Percentiles rank a stretch among this genome's conserved stretches.
phyloP scores from a whole-genome alignment of 2,888 invertebrate genomes.

The Alloplasta piceator region DNA sequence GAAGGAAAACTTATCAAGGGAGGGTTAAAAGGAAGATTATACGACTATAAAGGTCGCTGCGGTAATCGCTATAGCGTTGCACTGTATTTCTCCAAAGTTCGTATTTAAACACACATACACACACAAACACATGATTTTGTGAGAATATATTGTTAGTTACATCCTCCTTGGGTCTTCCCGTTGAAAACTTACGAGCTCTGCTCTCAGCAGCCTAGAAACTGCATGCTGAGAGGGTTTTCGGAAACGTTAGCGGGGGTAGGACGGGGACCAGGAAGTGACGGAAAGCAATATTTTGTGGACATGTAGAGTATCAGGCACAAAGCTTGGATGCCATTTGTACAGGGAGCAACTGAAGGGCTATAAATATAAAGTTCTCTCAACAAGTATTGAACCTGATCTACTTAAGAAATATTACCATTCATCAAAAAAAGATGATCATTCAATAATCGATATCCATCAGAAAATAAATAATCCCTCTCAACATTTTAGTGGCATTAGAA shows the following conservation, averaged over 20 bases:
- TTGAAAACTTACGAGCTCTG: slow-evolving; percentile 50
- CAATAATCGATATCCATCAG: too few relatives aligned
- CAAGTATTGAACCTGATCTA: too few relatives aligned
- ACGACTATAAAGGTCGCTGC: slow-evolving; percentile 27
- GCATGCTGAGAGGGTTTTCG: slow-evolving; percentile 19
- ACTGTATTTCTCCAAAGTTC: slow-evolving; percentile 50
- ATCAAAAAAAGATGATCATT: too few relatives aligned
- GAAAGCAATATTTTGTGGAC: slow-evolving; percentile 57
- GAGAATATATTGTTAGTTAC: slow-evolving; percentile 48
- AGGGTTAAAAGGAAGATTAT: slow-evolving; percentile 28
- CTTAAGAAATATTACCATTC: too few relatives aligned
- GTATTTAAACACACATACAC: slow-evolving; percentile 34
- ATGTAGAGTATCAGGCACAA: slow-evolving; percentile 44
- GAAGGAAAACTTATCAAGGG: background rate
- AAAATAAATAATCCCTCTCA: too few relatives aligned
- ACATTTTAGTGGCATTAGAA: too few relatives aligned
- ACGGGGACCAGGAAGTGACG: slow-evolving; percentile 28
- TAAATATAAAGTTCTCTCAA: too few relatives aligned
- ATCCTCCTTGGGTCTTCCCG: slow-evolving; percentile 49
- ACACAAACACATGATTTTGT: slow-evolving; percentile 5
- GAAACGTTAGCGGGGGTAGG: slow-evolving; percentile 16
- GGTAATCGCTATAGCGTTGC: slow-evolving; percentile 28
- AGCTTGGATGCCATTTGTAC: too few relatives aligned
- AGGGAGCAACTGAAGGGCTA: too few relatives aligned
- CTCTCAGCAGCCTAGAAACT: slow-evolving; percentile 4